These are phyloP conservation scores for Hipposideros larvatus DNA, from an alignment of 2,797 vertebrate species.

Conservation along the genomic window DNA sequence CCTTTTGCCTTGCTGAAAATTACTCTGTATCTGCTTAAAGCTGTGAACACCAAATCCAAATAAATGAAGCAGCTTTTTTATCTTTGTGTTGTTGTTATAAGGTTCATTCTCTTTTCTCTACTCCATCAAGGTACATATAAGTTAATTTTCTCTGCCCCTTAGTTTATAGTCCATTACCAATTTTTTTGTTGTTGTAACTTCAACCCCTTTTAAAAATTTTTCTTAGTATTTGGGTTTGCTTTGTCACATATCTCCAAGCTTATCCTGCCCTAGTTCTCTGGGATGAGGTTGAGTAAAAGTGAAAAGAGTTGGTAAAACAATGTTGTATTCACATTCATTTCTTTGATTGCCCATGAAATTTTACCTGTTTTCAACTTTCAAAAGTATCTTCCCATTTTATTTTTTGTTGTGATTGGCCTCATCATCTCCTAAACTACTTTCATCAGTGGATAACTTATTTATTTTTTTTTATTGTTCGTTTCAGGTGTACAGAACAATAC, in stretches of 20 bases:
- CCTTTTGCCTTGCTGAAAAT: background rate
- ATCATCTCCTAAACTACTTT: background rate
- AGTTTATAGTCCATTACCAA: background rate
- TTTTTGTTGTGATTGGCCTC: background rate
- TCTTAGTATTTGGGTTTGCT: background rate
- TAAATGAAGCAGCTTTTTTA: background rate
- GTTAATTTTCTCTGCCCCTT: background rate
- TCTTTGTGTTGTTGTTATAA: background rate
- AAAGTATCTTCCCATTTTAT: background rate
- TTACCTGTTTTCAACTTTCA: constrained; percentile 33
- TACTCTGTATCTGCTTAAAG: background rate
- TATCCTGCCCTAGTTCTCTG: background rate
- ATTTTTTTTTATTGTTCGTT: too few relatives aligned
- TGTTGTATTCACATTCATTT: background rate
- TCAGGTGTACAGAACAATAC: too few relatives aligned
- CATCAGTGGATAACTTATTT: background rate
- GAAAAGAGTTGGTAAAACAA: background rate
- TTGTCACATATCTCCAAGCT: background rate
- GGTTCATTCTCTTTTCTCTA: background rate
- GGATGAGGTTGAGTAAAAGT: background rate
- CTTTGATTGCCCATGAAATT: background rate
- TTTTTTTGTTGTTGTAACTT: background rate
- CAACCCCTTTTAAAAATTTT: background rate
- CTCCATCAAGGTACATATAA: fast-evolving
- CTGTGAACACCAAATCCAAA: background rate